A percentile compares a stretch with the other conserved stretches of the same genome.
These are phyloP conservation scores for Conus ventricosus DNA, from an alignment of 1,140 invertebrate species.

Conservation along the genomic window DNA sequence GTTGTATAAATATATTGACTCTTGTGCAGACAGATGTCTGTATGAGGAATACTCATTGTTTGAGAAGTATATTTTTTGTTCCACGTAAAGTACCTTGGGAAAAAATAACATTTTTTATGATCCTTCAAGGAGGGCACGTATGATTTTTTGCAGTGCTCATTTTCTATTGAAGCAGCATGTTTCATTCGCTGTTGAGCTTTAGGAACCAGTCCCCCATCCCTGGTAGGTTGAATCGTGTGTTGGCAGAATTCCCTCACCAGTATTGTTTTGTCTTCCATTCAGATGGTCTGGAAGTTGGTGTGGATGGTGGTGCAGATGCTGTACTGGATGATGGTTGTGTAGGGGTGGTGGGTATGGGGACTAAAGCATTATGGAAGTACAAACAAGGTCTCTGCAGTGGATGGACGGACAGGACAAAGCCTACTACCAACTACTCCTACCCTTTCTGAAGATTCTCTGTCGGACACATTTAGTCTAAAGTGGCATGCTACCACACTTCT, in stretches of 20 bases:
- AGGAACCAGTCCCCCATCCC: too few species aligned
- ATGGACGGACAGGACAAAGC: neutral
- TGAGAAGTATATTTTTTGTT: neutral
- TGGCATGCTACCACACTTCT: neutral
- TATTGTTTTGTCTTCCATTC: neutral
- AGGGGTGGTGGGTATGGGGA: neutral
- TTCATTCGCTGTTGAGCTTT: too few species aligned
- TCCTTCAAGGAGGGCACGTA: too few species aligned
- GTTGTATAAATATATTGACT: neutral
- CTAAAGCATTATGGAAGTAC: neutral
- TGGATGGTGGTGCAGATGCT: neutral
- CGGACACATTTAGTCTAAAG: neutral
- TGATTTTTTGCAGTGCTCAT: too few species aligned
- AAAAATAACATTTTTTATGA: too few species aligned
- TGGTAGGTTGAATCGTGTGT: neutral
- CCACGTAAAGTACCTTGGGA: too few species aligned
- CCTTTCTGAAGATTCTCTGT: neutral
- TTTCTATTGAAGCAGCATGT: too few species aligned
- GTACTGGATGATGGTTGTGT: neutral
- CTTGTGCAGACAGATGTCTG: neutral
- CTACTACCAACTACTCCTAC: neutral
- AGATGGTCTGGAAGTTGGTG: neutral
- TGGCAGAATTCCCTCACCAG: neutral
- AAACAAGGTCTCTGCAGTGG: neutral
- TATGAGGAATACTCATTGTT: neutral